Conservation (phyloP, 2,888 invertebrate genomes). For the Mesorhabditis sp. region DNA sequence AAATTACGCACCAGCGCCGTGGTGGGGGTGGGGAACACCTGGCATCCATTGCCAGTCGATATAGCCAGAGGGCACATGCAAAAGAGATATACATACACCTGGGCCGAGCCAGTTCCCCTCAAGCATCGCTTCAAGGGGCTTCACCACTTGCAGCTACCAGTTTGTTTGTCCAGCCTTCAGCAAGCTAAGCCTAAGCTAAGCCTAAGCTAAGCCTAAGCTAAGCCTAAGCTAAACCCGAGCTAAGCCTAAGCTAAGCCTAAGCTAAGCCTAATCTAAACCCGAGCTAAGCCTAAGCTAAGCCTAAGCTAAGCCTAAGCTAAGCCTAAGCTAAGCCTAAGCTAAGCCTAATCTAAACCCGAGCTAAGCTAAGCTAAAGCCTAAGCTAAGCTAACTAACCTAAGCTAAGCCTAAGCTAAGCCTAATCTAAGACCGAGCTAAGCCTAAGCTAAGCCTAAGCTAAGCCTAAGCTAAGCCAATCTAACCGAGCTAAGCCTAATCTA, state of each 20-base stretch:
- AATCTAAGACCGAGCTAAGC: neutral
- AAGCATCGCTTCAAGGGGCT: no score
- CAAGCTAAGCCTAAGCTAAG: neutral
- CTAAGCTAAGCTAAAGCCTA: neutral
- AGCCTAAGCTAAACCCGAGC: neutral
- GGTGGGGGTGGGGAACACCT: no score
- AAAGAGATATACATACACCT: no score
- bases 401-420: neutral
- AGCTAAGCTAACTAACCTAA: neutral
- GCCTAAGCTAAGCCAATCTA: neutral
- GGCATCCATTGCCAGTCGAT: no score
- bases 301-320: neutral
- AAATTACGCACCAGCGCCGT: no score
- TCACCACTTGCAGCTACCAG: no score
- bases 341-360: neutral
- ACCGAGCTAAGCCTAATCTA: no score
- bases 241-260: neutral
- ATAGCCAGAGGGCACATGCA: no score
- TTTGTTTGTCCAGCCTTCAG: no score
- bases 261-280: neutral
- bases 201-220: neutral
- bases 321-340: neutral
- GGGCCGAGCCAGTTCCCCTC: no score
- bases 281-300: neutral
- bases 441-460: neutral